Evolutionary conservation across 2,888 invertebrate genomes (phyloP).

Genomic region (Dasysyrphus tricinctus): DNA sequence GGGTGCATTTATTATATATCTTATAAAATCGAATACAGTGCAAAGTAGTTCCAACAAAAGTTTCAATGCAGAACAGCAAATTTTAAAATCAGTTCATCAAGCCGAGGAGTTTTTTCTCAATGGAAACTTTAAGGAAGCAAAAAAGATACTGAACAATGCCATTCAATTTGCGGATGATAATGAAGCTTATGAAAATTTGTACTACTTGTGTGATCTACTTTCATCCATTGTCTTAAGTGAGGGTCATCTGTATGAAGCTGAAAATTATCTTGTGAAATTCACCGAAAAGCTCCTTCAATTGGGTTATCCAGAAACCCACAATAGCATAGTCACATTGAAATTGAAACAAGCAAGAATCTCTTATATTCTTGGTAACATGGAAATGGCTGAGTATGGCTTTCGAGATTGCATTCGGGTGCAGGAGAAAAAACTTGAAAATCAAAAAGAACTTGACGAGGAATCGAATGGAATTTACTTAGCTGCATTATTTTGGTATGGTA

Average conservation of each 20-base stretch:
- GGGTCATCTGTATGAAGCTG: slow-evolving; percentile 82
- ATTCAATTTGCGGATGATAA: slow-evolving; percentile 82
- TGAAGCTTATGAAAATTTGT: slow-evolving; percentile 78
- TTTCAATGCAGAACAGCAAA: slow-evolving; percentile 71
- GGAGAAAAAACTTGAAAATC: slow-evolving; percentile 80
- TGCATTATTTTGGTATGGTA: slow-evolving; percentile 84
- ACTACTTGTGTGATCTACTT: slow-evolving; percentile 82
- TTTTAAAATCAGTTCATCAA: slow-evolving; percentile 61
- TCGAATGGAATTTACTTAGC: slow-evolving; percentile 83
- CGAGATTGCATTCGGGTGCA: slow-evolving; percentile 82
- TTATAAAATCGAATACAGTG: neutral
- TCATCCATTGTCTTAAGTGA: slow-evolving; percentile 82
- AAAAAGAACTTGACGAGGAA: slow-evolving; percentile 81
- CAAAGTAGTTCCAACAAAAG: slow-evolving; percentile 50
- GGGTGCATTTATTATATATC: slow-evolving; percentile 8
- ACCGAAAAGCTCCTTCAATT: slow-evolving; percentile 82
- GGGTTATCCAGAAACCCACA: slow-evolving; percentile 81
- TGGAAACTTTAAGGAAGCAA: slow-evolving; percentile 81
- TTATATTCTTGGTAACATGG: slow-evolving; percentile 80
- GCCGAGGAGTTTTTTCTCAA: slow-evolving; percentile 61
- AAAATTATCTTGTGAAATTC: slow-evolving; percentile 81
- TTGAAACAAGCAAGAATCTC: slow-evolving; percentile 83
- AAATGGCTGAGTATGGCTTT: slow-evolving; percentile 83
- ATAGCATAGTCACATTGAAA: slow-evolving; percentile 83
- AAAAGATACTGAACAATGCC: slow-evolving; percentile 82